A percentile compares a stretch with the other conserved stretches of the same genome.
These are phyloP conservation scores for Scomber colias DNA, from an alignment of 2,113 vertebrate species.

Conservation along the genomic window DNA sequence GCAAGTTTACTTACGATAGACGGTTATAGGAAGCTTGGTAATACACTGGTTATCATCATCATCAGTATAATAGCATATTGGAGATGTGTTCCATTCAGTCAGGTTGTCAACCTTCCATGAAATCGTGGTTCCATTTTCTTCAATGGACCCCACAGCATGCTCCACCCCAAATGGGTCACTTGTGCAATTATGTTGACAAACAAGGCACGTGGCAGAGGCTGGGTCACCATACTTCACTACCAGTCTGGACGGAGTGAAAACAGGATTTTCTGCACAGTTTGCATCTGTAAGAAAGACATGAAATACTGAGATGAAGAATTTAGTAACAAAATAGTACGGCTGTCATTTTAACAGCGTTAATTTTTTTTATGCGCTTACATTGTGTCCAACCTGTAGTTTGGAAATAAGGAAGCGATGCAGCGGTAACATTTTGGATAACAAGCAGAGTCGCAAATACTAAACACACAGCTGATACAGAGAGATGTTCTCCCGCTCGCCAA, in stretches of 20 bases:
- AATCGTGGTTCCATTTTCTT: no score
- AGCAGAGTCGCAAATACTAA: no score
- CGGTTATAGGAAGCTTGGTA: not conserved
- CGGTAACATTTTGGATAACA: no score
- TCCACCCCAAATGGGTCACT: no score
- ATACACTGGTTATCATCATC: not conserved
- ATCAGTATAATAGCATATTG: slow-evolving; percentile 1
- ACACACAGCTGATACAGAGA: no score
- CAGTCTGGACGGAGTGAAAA: slow-evolving; percentile 40
- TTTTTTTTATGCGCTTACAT: no score
- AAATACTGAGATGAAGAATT: not conserved
- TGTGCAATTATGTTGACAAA: not conserved
- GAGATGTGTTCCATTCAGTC: not conserved
- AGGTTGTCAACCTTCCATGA: not conserved
- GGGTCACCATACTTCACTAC: slow-evolving; percentile 54
- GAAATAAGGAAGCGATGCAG: no score
- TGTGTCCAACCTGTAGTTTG: no score
- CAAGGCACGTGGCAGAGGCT: slow-evolving; percentile 32
- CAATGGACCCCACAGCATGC: no score
- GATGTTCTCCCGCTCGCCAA: no score
- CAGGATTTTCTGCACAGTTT: not conserved
- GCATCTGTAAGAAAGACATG: not conserved
- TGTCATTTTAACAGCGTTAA: no score
- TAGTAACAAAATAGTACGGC: no score
- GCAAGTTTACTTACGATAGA: slow-evolving; percentile 53